Evolutionary conservation across 2,888 invertebrate species (phyloP), one percentile per base, ranked within the genome.

Genomic region (Ischnura elegans): DNA sequence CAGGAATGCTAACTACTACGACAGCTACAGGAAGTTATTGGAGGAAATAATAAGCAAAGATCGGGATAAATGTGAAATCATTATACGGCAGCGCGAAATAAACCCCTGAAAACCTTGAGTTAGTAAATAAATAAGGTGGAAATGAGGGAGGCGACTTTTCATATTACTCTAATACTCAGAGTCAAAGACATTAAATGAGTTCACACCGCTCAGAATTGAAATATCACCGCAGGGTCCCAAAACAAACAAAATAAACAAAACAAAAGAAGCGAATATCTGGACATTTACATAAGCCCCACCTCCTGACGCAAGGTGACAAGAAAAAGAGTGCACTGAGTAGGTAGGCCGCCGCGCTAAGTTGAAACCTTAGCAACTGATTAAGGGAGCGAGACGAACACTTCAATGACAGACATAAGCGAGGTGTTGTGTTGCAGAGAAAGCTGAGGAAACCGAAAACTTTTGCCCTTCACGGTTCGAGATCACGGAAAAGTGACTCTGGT

Each of bases 371-470:
- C 47, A 61, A 90, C 61, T 61, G 61, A 61, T 90, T 90, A 90
- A 55, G 61, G 43, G 90, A 43, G 90, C 61, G 66, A 42, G 61
- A 90, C 90, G 90, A 90, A 43, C 43, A 90, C 43, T 61, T 90
- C 61, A 55, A 55, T 90, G 90, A 90, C 90, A 90, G 61, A 61
- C 61, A 90, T 61, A 61, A 43, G 90, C 29, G 29, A 55, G 55
- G 61, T 55, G 61, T 66, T 90, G 90, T 43, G 66, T 90, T 42
- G 42, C 90, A 61, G 90, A 66, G 90, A 90, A 90, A 90, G 90
- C 90, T 66, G n/a, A 90, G 66, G 90, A 90, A 90, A 90, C 90
- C 90, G 61, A 90, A 90, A 90, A 90, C 90, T 43, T 90, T 61
- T 90, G 90, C 61, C 90, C 90, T 90, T 90, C 90, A 90, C 45